Evolutionary conservation across 2,888 invertebrate genomes (phyloP).

Genomic region (Desoria tigrina): DNA sequence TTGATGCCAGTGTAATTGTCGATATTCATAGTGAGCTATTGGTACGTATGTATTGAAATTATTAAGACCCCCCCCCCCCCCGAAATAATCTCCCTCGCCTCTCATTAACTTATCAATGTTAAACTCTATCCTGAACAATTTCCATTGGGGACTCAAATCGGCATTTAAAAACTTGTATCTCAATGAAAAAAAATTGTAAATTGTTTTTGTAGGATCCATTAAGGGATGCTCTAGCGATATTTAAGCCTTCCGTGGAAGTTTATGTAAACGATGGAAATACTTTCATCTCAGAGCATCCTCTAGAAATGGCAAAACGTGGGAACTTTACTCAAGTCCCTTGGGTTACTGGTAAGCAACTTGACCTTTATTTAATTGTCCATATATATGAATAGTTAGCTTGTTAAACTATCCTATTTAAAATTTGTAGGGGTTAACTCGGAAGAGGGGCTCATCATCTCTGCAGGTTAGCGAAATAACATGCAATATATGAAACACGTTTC

Average conservation of each 20-base stretch:
- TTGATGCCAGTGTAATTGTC: slow-evolving; percentile 25
- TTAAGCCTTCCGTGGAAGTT: slow-evolving; percentile 30
- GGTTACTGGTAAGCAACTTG: no score
- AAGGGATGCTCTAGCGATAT: slow-evolving; percentile 32
- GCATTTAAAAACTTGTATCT: no score
- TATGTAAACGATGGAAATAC: slow-evolving; percentile 31
- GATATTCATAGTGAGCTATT: slow-evolving; percentile 36
- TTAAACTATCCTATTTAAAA: neutral
- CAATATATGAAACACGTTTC: neutral
- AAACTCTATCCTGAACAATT: no score
- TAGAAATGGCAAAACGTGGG: slow-evolving; percentile 22
- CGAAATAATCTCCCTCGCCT: no score
- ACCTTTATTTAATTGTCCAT: neutral
- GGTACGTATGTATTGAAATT: slow-evolving; percentile 11
- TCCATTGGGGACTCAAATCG: no score
- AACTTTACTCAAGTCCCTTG: slow-evolving; percentile 28
- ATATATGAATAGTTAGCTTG: neutral
- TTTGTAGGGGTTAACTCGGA: slow-evolving; percentile 32
- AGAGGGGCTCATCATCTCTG: slow-evolving; percentile 36
- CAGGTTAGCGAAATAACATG: slow-evolving; percentile 20
- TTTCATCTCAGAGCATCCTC: slow-evolving; percentile 33
- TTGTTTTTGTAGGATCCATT: slow-evolving; percentile 31
- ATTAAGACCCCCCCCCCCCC: no score
- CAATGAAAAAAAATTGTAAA: no score
- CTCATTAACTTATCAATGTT: no score